Evolutionary conservation across 2,888 invertebrate species (phyloP), one percentile per base, ranked within the genome.

Genomic region (Scaptomyza polygonia): DNA sequence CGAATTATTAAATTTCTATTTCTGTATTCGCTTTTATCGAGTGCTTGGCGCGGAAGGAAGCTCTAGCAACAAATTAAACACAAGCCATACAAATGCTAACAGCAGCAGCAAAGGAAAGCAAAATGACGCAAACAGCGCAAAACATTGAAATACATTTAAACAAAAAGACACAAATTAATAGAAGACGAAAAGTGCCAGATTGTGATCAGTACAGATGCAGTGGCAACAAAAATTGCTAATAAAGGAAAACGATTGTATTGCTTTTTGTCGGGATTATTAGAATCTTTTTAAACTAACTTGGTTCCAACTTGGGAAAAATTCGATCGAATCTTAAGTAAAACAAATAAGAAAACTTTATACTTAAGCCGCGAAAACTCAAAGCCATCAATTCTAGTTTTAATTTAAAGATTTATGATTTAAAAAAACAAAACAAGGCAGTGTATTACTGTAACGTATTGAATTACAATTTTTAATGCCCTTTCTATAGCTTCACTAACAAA

Each of bases 61-160:
- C 62, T 36, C 54, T 54, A 54, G 48, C 58, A 77, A 55, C 53
- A 71, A 67, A 74, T 71, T 67, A 53, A 61, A 52, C 64, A 62
- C 65, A 75, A 74, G 58, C 74, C 74, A 63, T 59, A 74, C 52
- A 61, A 67, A 61, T 65, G 70, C 63, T 48, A 67, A n/a, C 12
- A 30, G 8, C 47, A 47, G 30, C 39, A 63, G 44, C 51, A 64
- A 59, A 43, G 21, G 49, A 39, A 18, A 53, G 45, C 42, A 47
- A 56, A 55, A 58, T 73, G 68, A 68, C 73, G 68, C 73, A 68
- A 44, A 53, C n/a, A 29, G 44, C 47, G 43, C 43, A 55, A 16
- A 57, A 47, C 30, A 40, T 55, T 62, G 30, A 63, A 39, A 63
- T 58, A 56, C 48, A 72, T 63, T 67, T 53, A 16, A 14, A 8